These are phyloP conservation scores for Nomada ruficornis DNA, from an alignment of 2,888 invertebrate species.

Conservation along the genomic window DNA sequence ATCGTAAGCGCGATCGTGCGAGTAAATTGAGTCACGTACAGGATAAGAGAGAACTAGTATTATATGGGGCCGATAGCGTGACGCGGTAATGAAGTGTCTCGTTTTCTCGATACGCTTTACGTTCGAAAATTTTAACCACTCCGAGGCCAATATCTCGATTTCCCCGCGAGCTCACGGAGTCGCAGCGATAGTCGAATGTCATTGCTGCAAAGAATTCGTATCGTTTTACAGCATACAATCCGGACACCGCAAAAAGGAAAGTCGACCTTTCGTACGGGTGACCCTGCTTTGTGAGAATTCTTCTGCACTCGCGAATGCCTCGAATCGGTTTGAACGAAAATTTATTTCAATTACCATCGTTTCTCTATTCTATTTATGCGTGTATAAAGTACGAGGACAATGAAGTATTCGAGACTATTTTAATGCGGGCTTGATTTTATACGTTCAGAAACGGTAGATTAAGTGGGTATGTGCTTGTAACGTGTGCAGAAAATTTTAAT, in stretches of 20 bases:
- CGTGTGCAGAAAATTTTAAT: too few species aligned
- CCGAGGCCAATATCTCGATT: conserved; percentile 27
- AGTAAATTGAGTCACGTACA: conserved; percentile 71
- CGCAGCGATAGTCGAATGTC: conserved; percentile 16
- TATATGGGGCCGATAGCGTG: conserved; percentile 31
- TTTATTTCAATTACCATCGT: background rate
- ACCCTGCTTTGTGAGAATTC: background rate
- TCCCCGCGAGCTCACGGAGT: conserved; percentile 3
- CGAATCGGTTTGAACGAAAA: background rate
- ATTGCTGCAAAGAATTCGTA: conserved; percentile 35
- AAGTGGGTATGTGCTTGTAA: too few species aligned
- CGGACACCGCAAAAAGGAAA: conserved; percentile 18
- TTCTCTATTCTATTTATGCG: background rate
- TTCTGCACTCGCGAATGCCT: background rate
- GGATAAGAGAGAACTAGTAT: conserved; percentile 39
- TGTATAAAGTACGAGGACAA: too few species aligned
- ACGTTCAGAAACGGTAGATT: too few species aligned
- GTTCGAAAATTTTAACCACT: conserved; percentile 30
- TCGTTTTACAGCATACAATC: conserved; percentile 35
- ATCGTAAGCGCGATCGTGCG: conserved; percentile 57
- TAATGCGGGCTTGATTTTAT: too few species aligned
- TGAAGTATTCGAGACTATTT: too few species aligned
- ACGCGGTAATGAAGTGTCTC: conserved; percentile 31
- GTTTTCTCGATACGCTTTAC: conserved; percentile 17
- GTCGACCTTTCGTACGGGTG: conserved; percentile 2